A percentile compares a stretch with the other conserved stretches of the same genome.
These are phyloP conservation scores for Drosophila meridionalis DNA, from an alignment of 2,888 invertebrate species.

Conservation along the genomic window DNA sequence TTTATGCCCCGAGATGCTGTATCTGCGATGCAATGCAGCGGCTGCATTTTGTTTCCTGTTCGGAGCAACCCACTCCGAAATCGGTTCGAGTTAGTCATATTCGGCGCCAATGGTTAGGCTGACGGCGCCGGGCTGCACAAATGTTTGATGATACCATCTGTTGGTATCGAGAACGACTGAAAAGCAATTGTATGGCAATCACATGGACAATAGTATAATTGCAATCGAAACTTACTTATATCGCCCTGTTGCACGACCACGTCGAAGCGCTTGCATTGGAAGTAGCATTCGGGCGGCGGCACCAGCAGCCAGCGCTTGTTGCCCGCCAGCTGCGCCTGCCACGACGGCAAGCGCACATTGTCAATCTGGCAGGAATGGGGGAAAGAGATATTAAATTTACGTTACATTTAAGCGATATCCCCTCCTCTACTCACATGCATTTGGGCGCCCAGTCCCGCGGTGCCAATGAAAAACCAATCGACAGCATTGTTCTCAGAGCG, in stretches of 20 bases:
- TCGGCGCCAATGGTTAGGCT: constrained; percentile 99
- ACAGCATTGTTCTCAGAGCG: constrained; percentile 95
- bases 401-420: too few species aligned
- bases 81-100: constrained; percentile 89
- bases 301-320: constrained; percentile 95
- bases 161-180: constrained; percentile 97
- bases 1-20: constrained; percentile 28
- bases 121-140: constrained; percentile 93
- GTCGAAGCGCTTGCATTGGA: constrained; percentile 87
- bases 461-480: constrained; percentile 99
- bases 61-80: constrained; percentile 32
- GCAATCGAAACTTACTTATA: constrained; percentile 88
- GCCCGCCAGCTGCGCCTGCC: constrained; percentile 98
- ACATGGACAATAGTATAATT: neutral
- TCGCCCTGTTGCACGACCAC: constrained; percentile 93
- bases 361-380: constrained; percentile 90
- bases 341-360: constrained; percentile 96
- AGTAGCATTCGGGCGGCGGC: constrained; percentile 96
- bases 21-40: neutral
- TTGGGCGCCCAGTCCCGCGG: constrained; percentile 96
- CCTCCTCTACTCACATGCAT: constrained; percentile 91
- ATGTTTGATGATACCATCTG: constrained; percentile 97
- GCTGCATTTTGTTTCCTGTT: constrained; percentile 57
- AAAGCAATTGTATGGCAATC: constrained; percentile 65
- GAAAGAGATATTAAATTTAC: too few species aligned